These are phyloP conservation scores for Drosophila tanythrix DNA, from an alignment of 2,888 invertebrate genomes.

Conservation along the genomic window DNA sequence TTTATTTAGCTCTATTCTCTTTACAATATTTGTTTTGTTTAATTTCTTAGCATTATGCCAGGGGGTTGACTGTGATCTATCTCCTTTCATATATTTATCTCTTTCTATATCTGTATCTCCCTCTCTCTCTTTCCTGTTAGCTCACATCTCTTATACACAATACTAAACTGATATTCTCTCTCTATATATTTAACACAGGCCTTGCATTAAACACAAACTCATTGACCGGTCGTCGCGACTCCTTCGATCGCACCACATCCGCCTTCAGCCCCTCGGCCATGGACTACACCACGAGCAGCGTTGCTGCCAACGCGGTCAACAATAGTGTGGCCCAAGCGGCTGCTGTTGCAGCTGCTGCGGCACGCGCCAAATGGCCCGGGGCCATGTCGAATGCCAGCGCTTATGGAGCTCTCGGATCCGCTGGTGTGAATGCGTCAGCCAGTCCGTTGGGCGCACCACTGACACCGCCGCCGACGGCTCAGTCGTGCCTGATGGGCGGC, in stretches of 20 bases:
- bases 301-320: slow-evolving; percentile 83
- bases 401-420: slow-evolving; percentile 83
- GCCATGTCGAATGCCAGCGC: slow-evolving; percentile 76
- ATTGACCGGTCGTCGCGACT: slow-evolving; percentile 90
- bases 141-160: neutral
- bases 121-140: neutral
- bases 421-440: slow-evolving; percentile 83
- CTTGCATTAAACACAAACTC: slow-evolving; percentile 88
- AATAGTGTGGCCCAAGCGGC: slow-evolving; percentile 83
- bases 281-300: slow-evolving; percentile 86
- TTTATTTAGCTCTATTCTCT: too few species aligned
- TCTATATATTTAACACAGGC: slow-evolving; percentile 83
- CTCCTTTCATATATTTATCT: neutral
- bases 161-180: neutral
- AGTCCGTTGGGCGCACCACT: slow-evolving; percentile 87
- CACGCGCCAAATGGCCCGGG: slow-evolving; percentile 86
- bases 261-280: slow-evolving; percentile 91
- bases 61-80: neutral
- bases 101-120: neutral
- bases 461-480: slow-evolving; percentile 92
- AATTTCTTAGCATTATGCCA: too few species aligned
- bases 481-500: slow-evolving; percentile 88
- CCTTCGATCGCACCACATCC: slow-evolving; percentile 91
- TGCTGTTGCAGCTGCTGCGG: slow-evolving; percentile 78
- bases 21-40: too few species aligned